phyloP scores from a whole-genome alignment of 2,888 invertebrate species.

The Trichogramma evanescens region DNA sequence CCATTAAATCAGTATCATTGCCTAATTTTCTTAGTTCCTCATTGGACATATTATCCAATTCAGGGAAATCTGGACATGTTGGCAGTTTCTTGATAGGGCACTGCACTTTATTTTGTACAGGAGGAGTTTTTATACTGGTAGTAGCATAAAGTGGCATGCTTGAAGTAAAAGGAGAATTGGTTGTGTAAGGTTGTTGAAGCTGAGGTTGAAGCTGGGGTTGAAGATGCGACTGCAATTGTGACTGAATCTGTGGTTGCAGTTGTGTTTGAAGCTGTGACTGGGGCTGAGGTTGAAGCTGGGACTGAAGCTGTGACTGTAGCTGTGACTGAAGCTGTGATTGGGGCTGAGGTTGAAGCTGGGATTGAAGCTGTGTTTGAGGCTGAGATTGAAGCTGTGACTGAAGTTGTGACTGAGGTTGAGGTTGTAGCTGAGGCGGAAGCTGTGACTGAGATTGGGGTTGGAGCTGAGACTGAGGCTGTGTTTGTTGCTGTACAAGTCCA shows the following conservation, averaged over 20 bases:
- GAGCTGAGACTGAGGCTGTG: conserved; percentile 1
- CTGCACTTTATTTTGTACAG: conserved; percentile 18
- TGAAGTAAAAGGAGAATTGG: conserved; percentile 32
- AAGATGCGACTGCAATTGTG: too few relatives aligned
- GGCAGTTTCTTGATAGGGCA: conserved; percentile 21
- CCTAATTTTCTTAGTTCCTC: conserved; percentile 66
- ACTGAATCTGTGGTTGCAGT: too few relatives aligned
- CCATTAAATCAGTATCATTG: conserved; percentile 64
- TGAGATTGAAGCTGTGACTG: too few relatives aligned
- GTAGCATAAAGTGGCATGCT: conserved; percentile 37
- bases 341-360: too few relatives aligned
- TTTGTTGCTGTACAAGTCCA: conserved; percentile 11
- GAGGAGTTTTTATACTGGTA: conserved; percentile 36
- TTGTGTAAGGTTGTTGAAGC: conserved; percentile 31
- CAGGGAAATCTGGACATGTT: conserved; percentile 46
- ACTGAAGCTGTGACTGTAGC: too few relatives aligned
- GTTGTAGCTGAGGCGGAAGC: too few relatives aligned
- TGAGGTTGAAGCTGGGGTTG: neutral
- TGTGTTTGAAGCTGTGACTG: too few relatives aligned
- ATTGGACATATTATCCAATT: conserved; percentile 49
- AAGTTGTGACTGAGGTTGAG: too few relatives aligned
- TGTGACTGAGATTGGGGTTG: neutral
- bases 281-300: too few relatives aligned
- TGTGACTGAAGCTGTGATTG: too few relatives aligned
- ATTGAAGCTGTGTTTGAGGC: too few relatives aligned